Evolutionary conservation across 2,797 vertebrate genomes (phyloP), one percentile per base, ranked within the genome.

Genomic region (Anas acuta): DNA sequence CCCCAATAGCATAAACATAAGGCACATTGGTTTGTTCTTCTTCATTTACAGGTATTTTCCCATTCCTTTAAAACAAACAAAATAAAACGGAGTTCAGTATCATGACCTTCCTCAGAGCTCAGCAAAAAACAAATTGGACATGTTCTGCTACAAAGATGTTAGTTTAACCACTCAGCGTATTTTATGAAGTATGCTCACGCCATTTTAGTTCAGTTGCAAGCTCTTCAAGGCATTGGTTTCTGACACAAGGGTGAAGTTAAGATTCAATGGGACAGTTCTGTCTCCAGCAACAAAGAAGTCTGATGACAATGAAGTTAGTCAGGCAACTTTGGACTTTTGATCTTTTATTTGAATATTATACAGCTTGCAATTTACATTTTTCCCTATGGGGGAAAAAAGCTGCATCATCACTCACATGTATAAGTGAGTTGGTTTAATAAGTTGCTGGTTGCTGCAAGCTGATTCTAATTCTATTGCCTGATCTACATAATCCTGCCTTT

Each of bases 21-120:
- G 99, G 98, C 94, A 99, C 97, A 0, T 96, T 99, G 85, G 99
- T 99, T 98, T 99, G 99, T 69, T 99, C 99, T 83, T 98, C 97
- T 41, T 99, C 99, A 13, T 98, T 99, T 45, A 99, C 99, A 14
- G 98, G 99, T 64, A 99, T 94, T 86, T 99, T 99, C 14, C 99
- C 99, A 87, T 97, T 99, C 96, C 99, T 99, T 72, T 86, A 84
- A 85, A 66, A 67, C 39, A 94, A 51, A 83, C 19, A 60, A 62
- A 65, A 81, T 33, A 93, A 9, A 88, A 58, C 1, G 53, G 9
- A 74, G 62, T 66, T 93, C 35, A 87, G 20, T 37, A 80, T 33
- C 13, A 76, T 13, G 73, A 57, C 8, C 35, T 66, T 75, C 7
- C 43, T 76, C 26, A 76, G 21, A 66, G 23, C 37, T 67, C 32